Conservation (phyloP, 2,113 vertebrate species). For the Odontophorus gujanensis region DNA sequence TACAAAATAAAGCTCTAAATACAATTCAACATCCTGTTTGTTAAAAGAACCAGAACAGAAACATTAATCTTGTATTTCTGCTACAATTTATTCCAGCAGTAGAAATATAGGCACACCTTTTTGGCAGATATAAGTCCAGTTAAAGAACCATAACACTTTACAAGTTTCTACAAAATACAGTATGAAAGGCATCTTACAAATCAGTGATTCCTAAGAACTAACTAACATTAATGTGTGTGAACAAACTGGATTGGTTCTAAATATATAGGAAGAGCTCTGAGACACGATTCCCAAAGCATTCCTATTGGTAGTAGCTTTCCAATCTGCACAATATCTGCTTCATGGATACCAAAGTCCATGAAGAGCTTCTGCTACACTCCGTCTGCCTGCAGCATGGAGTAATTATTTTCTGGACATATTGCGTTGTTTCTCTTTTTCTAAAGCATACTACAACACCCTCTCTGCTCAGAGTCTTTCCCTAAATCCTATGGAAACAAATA, state of each 20-base stretch:
- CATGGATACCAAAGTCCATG: background rate
- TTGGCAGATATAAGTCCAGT: background rate
- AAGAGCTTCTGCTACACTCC: background rate
- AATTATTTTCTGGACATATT: constrained; percentile 32
- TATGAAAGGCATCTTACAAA: background rate
- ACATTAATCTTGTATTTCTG: background rate
- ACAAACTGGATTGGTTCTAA: background rate
- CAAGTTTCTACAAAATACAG: background rate
- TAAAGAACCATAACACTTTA: background rate
- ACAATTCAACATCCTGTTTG: background rate
- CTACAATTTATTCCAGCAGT: background rate
- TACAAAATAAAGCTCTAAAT: background rate
- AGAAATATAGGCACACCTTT: background rate
- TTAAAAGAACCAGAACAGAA: background rate
- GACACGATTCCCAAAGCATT: background rate
- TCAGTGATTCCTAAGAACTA: background rate
- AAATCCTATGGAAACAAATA: background rate
- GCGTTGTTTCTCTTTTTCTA: background rate
- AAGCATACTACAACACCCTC: background rate
- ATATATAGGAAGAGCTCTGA: background rate
- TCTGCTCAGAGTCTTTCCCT: background rate
- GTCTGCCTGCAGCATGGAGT: background rate
- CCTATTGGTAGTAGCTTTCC: background rate
- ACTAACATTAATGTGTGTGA: background rate
- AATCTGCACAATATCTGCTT: background rate